Conservation (phyloP, 2,888 invertebrate genomes). For the Ommatoiulus sabulosus region DNA sequence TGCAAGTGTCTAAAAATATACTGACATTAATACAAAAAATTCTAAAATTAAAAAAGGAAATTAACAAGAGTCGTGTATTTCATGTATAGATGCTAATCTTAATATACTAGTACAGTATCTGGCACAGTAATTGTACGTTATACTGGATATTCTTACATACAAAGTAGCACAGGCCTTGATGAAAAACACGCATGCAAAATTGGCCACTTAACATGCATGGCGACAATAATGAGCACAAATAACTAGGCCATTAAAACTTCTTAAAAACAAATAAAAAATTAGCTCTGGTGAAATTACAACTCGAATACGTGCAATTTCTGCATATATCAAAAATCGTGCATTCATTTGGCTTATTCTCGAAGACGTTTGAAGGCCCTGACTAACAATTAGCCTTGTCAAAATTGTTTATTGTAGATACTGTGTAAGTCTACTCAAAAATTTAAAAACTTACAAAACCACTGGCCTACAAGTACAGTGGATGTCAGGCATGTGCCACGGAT, state of each 20-base stretch:
- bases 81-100: background rate
- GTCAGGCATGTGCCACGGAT: background rate
- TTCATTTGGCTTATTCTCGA: conserved; percentile 7
- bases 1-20: background rate
- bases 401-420: too few species aligned
- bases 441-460: conserved; percentile 1
- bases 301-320: background rate
- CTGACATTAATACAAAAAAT: background rate
- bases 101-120: background rate
- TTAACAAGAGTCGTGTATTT: background rate
- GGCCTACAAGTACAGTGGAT: too few species aligned
- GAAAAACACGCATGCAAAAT: background rate
- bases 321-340: conserved; percentile 17
- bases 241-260: conserved; percentile 12
- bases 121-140: background rate
- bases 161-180: conserved; percentile 21
- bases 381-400: conserved; percentile 34
- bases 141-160: conserved; percentile 34
- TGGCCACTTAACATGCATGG: conserved; percentile 34
- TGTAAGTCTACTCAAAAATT: conserved; percentile 13
- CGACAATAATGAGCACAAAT: background rate
- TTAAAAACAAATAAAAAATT: conserved; percentile 26
- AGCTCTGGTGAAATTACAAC: conserved; percentile 16
- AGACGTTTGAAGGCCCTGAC: conserved; percentile 25
- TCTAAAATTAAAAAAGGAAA: background rate